A percentile compares a stretch with the other conserved stretches of the same genome.
Evolutionary conservation across 2,113 vertebrate genomes (phyloP).

Genomic region (Nothocercus nigrocapillus): DNA sequence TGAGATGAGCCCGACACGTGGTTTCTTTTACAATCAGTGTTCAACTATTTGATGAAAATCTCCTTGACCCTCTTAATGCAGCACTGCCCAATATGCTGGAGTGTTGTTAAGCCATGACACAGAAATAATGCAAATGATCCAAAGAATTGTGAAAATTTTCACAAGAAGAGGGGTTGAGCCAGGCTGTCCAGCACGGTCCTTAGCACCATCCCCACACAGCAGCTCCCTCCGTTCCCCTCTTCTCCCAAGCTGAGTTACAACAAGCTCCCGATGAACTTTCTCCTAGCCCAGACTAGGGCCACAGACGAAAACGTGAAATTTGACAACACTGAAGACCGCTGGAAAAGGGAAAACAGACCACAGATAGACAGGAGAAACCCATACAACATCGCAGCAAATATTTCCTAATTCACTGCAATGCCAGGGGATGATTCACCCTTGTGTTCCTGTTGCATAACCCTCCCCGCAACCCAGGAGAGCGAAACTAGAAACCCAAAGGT

Average conservation of each 20-base stretch:
- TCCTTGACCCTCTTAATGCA: neutral
- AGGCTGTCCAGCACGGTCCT: conserved; percentile 3
- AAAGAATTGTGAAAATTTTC: neutral
- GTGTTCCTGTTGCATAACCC: conserved; percentile 73
- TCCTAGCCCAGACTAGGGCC: neutral
- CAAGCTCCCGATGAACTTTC: neutral
- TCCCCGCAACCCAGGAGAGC: conserved; percentile 47
- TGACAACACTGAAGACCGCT: neutral
- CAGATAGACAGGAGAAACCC: conserved; percentile 3
- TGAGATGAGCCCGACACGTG: neutral
- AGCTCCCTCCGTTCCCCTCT: neutral
- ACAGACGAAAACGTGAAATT: neutral
- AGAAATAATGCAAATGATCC: neutral
- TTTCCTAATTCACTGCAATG: conserved; percentile 57
- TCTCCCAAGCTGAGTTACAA: neutral
- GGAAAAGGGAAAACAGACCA: conserved; percentile 30
- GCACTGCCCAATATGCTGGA: neutral
- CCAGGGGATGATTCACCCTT: conserved; percentile 63
- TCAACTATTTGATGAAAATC: neutral
- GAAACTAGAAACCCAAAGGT: conserved; percentile 67
- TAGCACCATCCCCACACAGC: neutral
- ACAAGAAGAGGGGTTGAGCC: neutral
- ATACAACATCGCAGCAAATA: conserved; percentile 9
- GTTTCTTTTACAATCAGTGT: neutral
- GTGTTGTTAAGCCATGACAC: neutral